Base-by-base conservation (phyloP, 2,888 invertebrate genomes). In the Drosophila borborema region DNA sequence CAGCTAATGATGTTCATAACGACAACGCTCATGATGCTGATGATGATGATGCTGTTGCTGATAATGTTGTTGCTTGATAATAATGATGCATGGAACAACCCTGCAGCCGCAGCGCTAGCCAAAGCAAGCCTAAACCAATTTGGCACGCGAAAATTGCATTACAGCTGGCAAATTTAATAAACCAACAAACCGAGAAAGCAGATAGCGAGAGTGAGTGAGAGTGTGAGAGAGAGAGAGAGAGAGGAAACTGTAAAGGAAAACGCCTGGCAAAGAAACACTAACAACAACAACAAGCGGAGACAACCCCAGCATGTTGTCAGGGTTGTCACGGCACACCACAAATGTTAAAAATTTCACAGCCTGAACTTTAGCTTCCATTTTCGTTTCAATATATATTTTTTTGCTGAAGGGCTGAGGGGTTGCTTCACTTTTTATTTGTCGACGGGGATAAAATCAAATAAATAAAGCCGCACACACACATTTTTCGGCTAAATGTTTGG, bases 91-190 rank as follows among this genome's bases (percentile, higher is more conserved):
- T 78, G 70, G 43, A 80, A 59, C 79, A 76, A 74, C 86, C 87
- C 87, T 72, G 82, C 58, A 82, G 81, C 76, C 87, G 69, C 84
- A 83, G 72, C 73, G 78, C 80, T 79, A 76, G 72, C 68, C 77
- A 62, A 60, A 14, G n/a, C 23, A 64, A 54, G 72, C 63, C 79
- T 79, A 86, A 84, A 81, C 78, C 89, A 89, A 86, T 86, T 86
- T 87, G 74, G 89, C 78, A 81, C 67, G 85, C 86, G 86, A 83
- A 86, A 87, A 89, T 87, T 87, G 73, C 83, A 87, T 87, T 87
- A 86, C 80, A 84, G 83, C 63, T 60, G 72, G 81, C 74, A 74
- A 88, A 86, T 88, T 76, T 86, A 86, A 86, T 86, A 88, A 86
- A 83, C 71, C 88, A 64, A 54, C 68, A 64, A 49, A 55, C 67